Evolutionary conservation across 2,888 invertebrate genomes (phyloP), one percentile per base, ranked within the genome.

Genomic region (Drosophila robusta): DNA sequence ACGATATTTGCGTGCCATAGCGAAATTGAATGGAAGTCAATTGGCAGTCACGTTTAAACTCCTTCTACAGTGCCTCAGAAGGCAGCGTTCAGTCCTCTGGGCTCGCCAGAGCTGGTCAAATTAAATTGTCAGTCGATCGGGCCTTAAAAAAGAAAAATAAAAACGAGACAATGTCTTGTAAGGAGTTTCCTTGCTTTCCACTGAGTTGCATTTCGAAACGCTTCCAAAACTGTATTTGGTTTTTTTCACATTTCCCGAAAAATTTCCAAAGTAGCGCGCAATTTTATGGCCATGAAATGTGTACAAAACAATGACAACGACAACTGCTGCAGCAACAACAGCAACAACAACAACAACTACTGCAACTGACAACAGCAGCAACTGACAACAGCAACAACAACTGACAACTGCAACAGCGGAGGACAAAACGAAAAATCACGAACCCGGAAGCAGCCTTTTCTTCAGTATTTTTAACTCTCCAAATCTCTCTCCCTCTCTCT

Each of bases 391-490:
- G 9, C 49, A 67, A 36, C 70, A 58, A 24, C 63, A 47, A 68
- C 56, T 58, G 69, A 69, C 73, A 70, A 76, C 56, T 45, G 57
- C 51, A 60, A 24, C 45, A 50, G n/a, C 57, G 63, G 71, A 76
- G 77, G 76, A 83, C 77, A 87, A 90, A 81, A 80, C 76, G 78
- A 89, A 89, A 90, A 90, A 91, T 91, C 90, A 91, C 90, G 90
- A 91, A 90, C 90, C 90, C 91, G 90, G 90, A 91, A 91, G 90
- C 90, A 78, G 80, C 45, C 67, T 68, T 66, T 66, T 26, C 44
- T 57, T 63, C 14, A 24, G 26, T 41, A 42, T 68, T 39, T 38
- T 38, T 46, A 29, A 29, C 34, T 42, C 50, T 49, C 45, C 49
- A 42, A 18, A 46, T 38, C 54, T 16, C 44, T 36, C 49, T 56